Evolutionary conservation across 1,140 invertebrate species (phyloP).

Genomic region (Leptinotarsa undecemlineata): DNA sequence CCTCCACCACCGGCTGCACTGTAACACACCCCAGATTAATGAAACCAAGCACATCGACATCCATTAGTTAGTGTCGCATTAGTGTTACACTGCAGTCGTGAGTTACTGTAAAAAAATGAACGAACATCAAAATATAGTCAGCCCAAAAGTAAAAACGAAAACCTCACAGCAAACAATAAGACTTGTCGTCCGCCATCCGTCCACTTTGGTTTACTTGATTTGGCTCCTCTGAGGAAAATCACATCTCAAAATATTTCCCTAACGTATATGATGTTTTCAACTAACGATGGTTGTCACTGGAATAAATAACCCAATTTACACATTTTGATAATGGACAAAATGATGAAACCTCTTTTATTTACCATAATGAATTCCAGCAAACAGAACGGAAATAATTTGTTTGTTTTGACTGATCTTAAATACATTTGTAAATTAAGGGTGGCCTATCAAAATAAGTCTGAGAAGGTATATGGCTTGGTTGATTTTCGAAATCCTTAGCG

Average conservation of each 20-base stretch:
- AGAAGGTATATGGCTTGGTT: no score
- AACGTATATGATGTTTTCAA: not conserved
- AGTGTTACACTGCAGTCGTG: conserved; percentile 57
- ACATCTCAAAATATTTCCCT: conserved; percentile 3
- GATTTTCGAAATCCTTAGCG: no score
- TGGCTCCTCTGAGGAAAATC: not conserved
- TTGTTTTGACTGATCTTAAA: no score
- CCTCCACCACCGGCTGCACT: conserved; percentile 52
- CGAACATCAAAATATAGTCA: conserved; percentile 52
- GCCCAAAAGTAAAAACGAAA: conserved; percentile 53
- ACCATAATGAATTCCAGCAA: no score
- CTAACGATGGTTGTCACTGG: not conserved
- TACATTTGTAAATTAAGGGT: no score
- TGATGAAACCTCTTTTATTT: no score
- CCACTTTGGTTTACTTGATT: conserved; percentile 12
- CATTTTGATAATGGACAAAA: no score
- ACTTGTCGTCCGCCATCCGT: conserved; percentile 47
- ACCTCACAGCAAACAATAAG: conserved; percentile 55
- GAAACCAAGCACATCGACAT: conserved; percentile 52
- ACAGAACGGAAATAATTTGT: no score
- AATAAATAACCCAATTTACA: no score
- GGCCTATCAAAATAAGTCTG: no score
- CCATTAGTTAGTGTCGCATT: conserved; percentile 46
- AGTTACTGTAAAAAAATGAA: conserved; percentile 53
- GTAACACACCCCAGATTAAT: conserved; percentile 52